Conservation (phyloP, 1,140 invertebrate genomes). For the Helicoverpa armigera region DNA sequence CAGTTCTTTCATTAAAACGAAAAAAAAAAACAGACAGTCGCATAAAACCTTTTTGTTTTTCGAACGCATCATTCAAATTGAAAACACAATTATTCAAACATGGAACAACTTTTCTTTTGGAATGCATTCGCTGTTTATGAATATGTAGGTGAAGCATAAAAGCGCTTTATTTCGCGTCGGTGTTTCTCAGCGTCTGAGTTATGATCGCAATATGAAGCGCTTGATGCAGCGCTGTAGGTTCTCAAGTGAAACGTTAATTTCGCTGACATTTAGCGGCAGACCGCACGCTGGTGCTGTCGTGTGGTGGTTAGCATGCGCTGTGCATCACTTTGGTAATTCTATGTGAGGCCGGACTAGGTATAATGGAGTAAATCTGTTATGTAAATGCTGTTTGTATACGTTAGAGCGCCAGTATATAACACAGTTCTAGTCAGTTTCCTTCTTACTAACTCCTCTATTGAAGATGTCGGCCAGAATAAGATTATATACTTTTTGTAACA, state of each 20-base stretch:
- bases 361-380: conserved; percentile 9
- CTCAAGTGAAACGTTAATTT: conserved; percentile 46
- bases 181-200: conserved; percentile 3
- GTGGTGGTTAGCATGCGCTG: conserved; percentile 34
- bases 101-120: conserved; percentile 23
- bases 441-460: too few relatives aligned
- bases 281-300: conserved; percentile 40
- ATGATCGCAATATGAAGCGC: conserved; percentile 23
- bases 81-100: conserved; percentile 9
- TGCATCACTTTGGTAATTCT: conserved; percentile 40
- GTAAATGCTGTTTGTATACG: conserved; percentile 1
- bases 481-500: too few relatives aligned
- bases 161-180: conserved; percentile 22
- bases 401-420: not conserved
- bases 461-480: too few relatives aligned
- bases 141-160: not conserved
- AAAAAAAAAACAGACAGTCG: not conserved
- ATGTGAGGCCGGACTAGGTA: conserved; percentile 10
- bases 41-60: conserved; percentile 12
- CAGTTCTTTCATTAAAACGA: not conserved
- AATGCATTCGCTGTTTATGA: conserved; percentile 18
- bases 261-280: conserved; percentile 41
- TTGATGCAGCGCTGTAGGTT: conserved; percentile 27
- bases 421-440: not conserved
- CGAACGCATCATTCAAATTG: conserved; percentile 27